Base-by-base conservation (phyloP, 2,888 invertebrate genomes). In the Thymelicus lineola region DNA sequence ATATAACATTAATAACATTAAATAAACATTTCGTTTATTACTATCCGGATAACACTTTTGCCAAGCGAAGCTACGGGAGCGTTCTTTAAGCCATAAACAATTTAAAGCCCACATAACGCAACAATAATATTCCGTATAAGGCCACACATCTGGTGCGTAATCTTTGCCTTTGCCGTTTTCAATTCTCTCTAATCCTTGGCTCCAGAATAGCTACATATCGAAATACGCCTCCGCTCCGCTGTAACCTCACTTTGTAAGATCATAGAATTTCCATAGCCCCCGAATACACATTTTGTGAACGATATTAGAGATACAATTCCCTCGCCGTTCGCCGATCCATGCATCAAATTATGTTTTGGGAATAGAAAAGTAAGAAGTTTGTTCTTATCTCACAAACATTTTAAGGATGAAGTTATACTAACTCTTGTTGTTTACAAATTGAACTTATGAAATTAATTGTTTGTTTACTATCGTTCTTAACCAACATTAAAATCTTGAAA, bases 251-350 rank as follows among this genome's bases (percentile, higher is more conserved):
- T 74, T 74, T 65, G 61, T 75, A 71, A 73, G 73, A 72, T 72
- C 74, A 71, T 75, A 71, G 66, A 71, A 75, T 75, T 75, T 71
- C 72, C 76, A 76, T 76, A 75, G 71, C 73, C 58, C 60, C 66
- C 65, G 65, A 71, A 71, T 73, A 75, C 67, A 71, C 64, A 61
- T 73, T 75, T 72, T 65, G 72, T 66, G 63, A 73, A 66, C 74
- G 71, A 72, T 74, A 75, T 74, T 73, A 66, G 55, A 67, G 71
- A 64, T 64, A 50, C 64, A 55, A 64, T 64, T 64, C 64, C 64
- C 64, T 55, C 20, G 64, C 42, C 42, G 64, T 50, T 53, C n/a
- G 17, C 42, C 53, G 53, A 46, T 63, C 63, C 50, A 50, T 50
- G 48, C 48, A 50, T 17, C 15, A 50, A 50, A 50, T 50, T 46